A percentile compares a stretch with the other conserved stretches of the same genome.
Conservation (phyloP, 2,113 vertebrate species). For the Clarias macrocephalus region DNA sequence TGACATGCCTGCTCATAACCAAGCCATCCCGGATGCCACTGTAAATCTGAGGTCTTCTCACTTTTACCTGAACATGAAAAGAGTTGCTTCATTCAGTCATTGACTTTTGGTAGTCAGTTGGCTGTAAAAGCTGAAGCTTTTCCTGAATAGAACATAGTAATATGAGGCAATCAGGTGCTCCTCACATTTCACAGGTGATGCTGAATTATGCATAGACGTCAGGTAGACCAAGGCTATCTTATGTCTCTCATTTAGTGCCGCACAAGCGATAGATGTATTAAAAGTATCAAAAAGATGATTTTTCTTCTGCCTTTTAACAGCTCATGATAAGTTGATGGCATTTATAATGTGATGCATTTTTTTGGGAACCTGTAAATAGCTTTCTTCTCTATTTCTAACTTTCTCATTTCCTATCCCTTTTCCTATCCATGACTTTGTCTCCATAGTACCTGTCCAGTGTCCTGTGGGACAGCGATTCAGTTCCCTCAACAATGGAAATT, state of each 20-base stretch:
- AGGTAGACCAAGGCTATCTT: slow-evolving; percentile 78
- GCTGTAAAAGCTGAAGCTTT: slow-evolving; percentile 31
- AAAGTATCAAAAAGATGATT: slow-evolving; percentile 64
- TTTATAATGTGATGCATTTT: not conserved
- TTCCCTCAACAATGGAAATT: slow-evolving; percentile 72
- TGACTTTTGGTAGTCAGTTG: slow-evolving; percentile 27
- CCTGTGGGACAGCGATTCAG: slow-evolving; percentile 60
- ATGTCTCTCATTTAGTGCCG: slow-evolving; percentile 74
- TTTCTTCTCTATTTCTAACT: not conserved
- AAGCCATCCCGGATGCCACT: not conserved
- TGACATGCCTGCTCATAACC: slow-evolving; percentile 15
- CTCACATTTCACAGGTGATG: slow-evolving; percentile 67
- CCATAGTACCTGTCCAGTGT: slow-evolving; percentile 48
- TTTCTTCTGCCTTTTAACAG: not conserved
- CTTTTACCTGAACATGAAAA: slow-evolving; percentile 34
- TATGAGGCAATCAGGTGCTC: slow-evolving; percentile 62
- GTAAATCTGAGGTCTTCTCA: slow-evolving; percentile 25
- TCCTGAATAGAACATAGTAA: slow-evolving; percentile 62
- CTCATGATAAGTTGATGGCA: not conserved
- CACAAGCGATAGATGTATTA: slow-evolving; percentile 69
- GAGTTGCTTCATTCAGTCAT: slow-evolving; percentile 26
- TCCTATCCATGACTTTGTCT: not conserved
- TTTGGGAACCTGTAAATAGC: not conserved
- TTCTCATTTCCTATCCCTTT: not conserved
- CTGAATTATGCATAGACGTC: slow-evolving; percentile 92